Conservation (phyloP, 2,113 vertebrate species). For the Petrocephalus microphthalmus region DNA sequence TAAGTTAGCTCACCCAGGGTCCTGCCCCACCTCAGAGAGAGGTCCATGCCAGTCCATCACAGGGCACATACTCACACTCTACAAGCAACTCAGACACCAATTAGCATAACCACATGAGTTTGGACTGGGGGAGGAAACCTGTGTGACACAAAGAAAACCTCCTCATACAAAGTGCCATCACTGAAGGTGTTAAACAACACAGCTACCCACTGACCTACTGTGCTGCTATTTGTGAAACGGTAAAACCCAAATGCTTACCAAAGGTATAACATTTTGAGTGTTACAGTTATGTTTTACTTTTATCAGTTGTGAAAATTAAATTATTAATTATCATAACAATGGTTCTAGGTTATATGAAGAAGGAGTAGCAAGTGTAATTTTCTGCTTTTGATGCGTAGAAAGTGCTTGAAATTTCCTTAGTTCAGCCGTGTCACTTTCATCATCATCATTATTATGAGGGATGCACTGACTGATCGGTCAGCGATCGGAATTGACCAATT, state of each 20-base stretch:
- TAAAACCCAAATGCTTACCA: background rate
- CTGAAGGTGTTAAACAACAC: background rate
- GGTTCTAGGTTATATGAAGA: background rate
- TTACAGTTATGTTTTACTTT: background rate
- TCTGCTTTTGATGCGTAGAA: background rate
- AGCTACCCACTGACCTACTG: background rate
- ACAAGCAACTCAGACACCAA: background rate
- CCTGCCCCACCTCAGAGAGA: background rate
- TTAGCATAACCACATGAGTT: background rate
- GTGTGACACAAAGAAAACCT: background rate
- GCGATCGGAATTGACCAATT: too few relatives aligned
- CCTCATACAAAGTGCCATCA: background rate
- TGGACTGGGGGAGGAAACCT: background rate
- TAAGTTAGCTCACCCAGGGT: background rate
- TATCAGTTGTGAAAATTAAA: background rate
- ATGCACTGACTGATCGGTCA: too few relatives aligned
- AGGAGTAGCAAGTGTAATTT: background rate
- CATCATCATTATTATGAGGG: too few relatives aligned
- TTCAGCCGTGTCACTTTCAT: background rate
- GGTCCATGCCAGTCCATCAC: background rate
- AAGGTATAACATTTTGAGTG: background rate
- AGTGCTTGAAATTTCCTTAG: background rate
- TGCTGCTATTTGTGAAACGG: background rate
- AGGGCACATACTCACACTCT: background rate
- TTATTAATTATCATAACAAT: background rate